Conservation (phyloP, 2,888 invertebrate genomes). For the Holacanthella duospinosa region DNA sequence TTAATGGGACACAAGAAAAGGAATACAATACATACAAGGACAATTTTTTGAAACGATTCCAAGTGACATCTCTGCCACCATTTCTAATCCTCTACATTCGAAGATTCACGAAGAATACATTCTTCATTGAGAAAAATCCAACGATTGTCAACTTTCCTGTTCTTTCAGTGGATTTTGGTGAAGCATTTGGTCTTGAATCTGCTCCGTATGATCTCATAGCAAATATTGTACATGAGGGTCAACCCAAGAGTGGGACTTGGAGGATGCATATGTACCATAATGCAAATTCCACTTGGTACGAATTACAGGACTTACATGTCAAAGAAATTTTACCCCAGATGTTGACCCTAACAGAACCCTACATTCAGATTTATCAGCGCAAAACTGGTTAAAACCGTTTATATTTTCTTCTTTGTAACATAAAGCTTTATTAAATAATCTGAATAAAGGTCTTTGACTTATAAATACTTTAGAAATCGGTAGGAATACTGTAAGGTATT, state of each 20-base stretch:
- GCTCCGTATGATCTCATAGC: conserved; percentile 96
- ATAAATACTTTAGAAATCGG: no score
- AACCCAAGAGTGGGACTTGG: conserved; percentile 88
- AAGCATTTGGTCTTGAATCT: conserved; percentile 33
- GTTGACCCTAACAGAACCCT: conserved; percentile 97
- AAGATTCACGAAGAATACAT: conserved; percentile 96
- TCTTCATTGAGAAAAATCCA: conserved; percentile 97
- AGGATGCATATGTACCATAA: conserved; percentile 82
- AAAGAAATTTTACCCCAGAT: conserved; percentile 97
- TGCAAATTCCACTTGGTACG: conserved; percentile 70
- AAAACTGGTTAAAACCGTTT: no score
- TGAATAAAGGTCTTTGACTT: background rate
- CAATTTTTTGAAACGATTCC: conserved; percentile 92
- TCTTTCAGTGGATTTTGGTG: conserved; percentile 58
- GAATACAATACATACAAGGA: conserved; percentile 99
- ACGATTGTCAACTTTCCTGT: conserved; percentile 99
- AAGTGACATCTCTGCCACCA: conserved; percentile 83
- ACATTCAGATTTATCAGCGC: conserved; percentile 66
- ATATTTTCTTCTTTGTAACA: no score
- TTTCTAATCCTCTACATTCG: conserved; percentile 87
- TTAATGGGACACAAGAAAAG: conserved; percentile 88
- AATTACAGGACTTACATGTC: conserved; percentile 91
- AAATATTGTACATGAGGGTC: conserved; percentile 97
- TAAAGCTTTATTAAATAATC: background rate
- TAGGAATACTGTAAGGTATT: no score